Conservation (phyloP, 2,888 invertebrate genomes). For the Toxonevra muliebris region DNA sequence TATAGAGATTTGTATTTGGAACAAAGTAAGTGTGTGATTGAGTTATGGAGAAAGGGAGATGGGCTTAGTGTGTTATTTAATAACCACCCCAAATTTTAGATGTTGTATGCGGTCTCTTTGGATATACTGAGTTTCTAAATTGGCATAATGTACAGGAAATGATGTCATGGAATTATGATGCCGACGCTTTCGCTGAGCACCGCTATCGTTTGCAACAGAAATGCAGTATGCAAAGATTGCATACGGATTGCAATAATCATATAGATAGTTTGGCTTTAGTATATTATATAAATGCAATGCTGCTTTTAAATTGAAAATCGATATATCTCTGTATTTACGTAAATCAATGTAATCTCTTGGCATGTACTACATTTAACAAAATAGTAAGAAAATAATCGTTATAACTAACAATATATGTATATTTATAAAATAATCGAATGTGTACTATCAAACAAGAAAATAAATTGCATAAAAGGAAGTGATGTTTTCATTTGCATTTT, state of each 20-base stretch:
- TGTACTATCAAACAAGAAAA: no score
- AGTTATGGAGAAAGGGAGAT: no score
- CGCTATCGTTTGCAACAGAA: no score
- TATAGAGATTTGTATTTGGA: constrained; percentile 60
- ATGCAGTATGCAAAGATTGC: no score
- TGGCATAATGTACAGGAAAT: constrained; percentile 54
- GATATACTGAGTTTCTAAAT: constrained; percentile 57
- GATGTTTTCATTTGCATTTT: no score
- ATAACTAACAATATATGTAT: no score
- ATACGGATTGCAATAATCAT: constrained; percentile 42
- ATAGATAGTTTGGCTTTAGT: constrained; percentile 54
- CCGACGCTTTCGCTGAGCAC: constrained; percentile 35
- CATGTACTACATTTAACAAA: no score
- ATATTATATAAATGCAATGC: constrained; percentile 53
- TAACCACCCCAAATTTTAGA: constrained; percentile 39
- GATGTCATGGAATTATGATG: constrained; percentile 46
- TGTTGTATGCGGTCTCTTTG: constrained; percentile 55
- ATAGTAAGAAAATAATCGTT: no score
- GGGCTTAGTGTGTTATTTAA: neutral
- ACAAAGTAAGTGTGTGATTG: constrained; percentile 50
- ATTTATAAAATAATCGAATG: no score
- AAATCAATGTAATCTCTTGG: no score
- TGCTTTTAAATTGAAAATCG: constrained; percentile 48
- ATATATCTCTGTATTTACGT: no score
- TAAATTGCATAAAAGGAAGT: no score